Evolutionary conservation across 2,113 vertebrate genomes (phyloP).

Genomic region (Gnathochromis pfefferi): DNA sequence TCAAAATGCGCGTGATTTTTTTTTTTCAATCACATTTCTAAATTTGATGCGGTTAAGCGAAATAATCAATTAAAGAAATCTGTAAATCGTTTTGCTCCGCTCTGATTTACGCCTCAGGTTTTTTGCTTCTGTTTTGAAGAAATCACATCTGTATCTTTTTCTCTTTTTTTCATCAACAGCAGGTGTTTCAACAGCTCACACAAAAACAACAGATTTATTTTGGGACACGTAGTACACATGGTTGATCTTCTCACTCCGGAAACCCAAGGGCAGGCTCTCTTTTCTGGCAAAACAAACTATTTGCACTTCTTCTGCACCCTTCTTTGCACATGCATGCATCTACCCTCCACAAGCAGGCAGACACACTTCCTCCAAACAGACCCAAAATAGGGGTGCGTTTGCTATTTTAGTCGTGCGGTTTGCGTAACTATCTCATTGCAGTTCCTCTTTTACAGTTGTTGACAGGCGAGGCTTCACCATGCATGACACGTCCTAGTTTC

Average conservation of each 20-base stretch:
- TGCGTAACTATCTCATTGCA: conserved; percentile 15
- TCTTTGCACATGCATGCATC: not conserved
- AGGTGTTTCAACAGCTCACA: not conserved
- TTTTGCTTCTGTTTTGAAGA: not conserved
- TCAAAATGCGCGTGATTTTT: not conserved
- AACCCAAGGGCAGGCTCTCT: not conserved
- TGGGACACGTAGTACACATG: not conserved
- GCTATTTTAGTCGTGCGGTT: conserved; percentile 54
- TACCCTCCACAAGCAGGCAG: conserved; percentile 24
- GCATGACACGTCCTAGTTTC: not conserved
- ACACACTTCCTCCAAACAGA: conserved; percentile 43
- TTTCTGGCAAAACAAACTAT: conserved; percentile 29
- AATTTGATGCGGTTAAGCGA: fast-evolving
- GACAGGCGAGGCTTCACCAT: conserved; percentile 1
- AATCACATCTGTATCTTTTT: not conserved
- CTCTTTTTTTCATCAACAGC: not conserved
- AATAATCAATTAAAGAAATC: not conserved
- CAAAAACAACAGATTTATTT: conserved; percentile 32
- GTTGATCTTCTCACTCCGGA: not conserved
- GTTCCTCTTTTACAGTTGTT: conserved; percentile 46
- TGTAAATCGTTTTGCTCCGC: not conserved
- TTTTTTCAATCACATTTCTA: not conserved
- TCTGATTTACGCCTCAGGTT: not conserved
- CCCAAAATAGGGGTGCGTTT: conserved; percentile 41
- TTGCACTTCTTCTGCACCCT: conserved; percentile 18